Base-by-base conservation (phyloP, 2,113 vertebrate species). In the Hippoglossus stenolepis region DNA sequence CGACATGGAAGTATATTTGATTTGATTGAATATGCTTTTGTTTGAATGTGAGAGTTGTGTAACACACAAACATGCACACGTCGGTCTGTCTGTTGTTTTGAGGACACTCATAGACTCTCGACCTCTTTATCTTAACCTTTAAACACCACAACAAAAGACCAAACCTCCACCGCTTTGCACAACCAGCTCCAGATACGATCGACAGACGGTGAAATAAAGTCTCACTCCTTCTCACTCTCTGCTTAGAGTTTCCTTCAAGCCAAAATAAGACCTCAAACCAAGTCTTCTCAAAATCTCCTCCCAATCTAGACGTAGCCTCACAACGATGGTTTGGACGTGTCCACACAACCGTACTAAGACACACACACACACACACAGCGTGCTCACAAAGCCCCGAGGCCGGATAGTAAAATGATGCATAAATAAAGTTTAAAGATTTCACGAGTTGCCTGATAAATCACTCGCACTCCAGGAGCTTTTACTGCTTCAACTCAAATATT, bases 361-460 rank as follows among this genome's bases (percentile, higher is more conserved):
- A 23, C 2, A 2, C 2, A 28, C 68, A 40, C 31, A 31, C 31
- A 31, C 31, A 31, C 31, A 31, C 31, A 38, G 35, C 35, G 11
- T 18, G 28, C 54, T 20, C 23, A 28, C 79, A 47, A 49, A 57
- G 57, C 26, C 81, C 40, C 1, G 1, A 80, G 70, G 71, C 67
- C 4, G 38, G 60, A 79, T 24, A 75, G 64, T 24, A 72, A 74
- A 79, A 58, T 31, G 58, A 76, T 65, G 58, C 40, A 81, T 59
- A 70, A 89, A 62, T 64, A 74, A 64, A 75, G 31, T 58, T 53
- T 47, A n/a, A 75, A 71, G 70, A 77, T 83, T 80, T 31, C 31
- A 31, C 31, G 31, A 31, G 54, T 3, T 53, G 35, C 23, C 20
- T 35, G 79, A 85, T 49, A 70, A 72, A 85, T 77, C 59, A 6